phyloP scores from a whole-genome alignment of 2,888 invertebrate genomes.

The Listrodromus nycthemerus region DNA sequence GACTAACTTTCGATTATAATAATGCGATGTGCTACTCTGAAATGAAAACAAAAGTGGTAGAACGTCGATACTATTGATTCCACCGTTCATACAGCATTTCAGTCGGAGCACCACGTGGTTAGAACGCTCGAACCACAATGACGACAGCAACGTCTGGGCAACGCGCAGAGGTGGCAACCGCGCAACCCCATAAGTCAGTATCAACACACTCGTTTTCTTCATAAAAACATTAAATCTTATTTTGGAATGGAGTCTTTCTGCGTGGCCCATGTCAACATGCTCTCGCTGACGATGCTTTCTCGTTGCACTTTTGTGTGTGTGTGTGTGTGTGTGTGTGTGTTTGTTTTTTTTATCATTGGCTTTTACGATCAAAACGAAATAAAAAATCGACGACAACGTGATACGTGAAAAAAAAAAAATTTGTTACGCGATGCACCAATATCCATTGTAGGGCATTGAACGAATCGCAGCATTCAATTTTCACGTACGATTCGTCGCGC shows the following conservation, averaged over 20 bases:
- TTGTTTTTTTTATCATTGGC: too few relatives aligned
- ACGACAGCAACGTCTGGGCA: neutral
- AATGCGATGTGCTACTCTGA: neutral
- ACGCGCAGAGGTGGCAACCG: conserved; percentile 54
- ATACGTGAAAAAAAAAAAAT: neutral
- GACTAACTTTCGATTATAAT: neutral
- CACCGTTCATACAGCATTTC: neutral
- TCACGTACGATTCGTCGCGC: conserved; percentile 1
- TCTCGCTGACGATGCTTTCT: neutral
- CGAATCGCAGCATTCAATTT: neutral
- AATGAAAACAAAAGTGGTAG: neutral
- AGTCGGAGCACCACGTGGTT: conserved; percentile 32
- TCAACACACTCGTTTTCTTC: conserved; percentile 54
- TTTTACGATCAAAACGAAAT: neutral
- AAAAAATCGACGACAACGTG: neutral
- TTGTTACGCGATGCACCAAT: neutral
- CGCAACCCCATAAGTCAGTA: conserved; percentile 45
- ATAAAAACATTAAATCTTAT: neutral
- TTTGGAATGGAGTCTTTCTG: neutral
- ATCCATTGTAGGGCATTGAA: neutral
- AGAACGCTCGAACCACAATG: neutral
- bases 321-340: too few relatives aligned
- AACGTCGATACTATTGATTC: conserved; percentile 39
- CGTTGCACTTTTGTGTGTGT: neutral
- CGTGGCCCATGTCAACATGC: neutral